Evolutionary conservation across 35 echinoderm and acorn worm species (phyloP).

Genomic region (Diadema setosum): DNA sequence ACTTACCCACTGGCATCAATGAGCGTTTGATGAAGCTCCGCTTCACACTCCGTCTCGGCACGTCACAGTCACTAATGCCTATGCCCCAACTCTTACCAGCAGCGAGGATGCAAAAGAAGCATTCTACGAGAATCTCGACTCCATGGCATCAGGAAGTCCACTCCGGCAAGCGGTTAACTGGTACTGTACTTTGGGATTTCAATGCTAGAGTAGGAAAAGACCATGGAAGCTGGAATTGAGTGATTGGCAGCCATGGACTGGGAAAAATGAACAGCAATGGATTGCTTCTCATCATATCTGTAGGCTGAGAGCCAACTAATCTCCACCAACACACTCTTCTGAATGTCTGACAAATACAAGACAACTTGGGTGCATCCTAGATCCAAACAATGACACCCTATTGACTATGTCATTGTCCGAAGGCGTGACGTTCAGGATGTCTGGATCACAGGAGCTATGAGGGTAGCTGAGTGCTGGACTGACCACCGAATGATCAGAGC

Average conservation of each 20-base stretch:
- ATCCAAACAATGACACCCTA: too few species aligned
- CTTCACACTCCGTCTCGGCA: neutral
- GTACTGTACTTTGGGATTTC: neutral
- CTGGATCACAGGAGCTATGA: too few species aligned
- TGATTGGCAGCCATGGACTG: neutral
- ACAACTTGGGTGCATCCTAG: too few species aligned
- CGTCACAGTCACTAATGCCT: neutral
- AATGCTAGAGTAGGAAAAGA: neutral
- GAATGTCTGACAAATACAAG: too few species aligned
- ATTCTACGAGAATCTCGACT: neutral
- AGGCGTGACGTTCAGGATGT: too few species aligned
- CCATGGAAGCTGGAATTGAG: neutral
- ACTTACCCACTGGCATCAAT: conserved; percentile 26
- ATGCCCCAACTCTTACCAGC: neutral
- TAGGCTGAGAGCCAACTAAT: too few species aligned
- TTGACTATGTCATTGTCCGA: too few species aligned
- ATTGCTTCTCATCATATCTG: too few species aligned
- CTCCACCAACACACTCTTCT: too few species aligned
- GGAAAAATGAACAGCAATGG: too few species aligned
- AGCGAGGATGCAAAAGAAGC: neutral
- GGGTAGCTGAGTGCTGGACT: conserved; percentile 1
- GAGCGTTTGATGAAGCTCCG: conserved; percentile 25
- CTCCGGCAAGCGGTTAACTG: too few species aligned
- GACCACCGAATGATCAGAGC: neutral
- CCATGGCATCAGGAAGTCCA: too few species aligned